Base-by-base conservation (phyloP, 2,113 vertebrate species). In the Ptychochromis oligacanthus region DNA sequence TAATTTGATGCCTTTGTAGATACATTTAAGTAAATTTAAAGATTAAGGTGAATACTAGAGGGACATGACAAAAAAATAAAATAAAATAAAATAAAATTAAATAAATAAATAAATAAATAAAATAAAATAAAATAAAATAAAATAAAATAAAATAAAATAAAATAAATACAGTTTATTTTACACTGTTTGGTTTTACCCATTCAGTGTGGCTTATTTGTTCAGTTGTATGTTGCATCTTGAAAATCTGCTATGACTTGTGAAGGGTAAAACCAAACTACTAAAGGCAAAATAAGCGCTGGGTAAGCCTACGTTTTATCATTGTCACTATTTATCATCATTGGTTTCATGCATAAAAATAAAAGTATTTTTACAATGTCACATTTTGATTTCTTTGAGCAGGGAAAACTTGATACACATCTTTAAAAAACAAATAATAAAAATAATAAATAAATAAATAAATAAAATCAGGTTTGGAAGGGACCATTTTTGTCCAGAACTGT, bases 21-120 rank as follows among this genome's bases (percentile, higher is more conserved):
- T 20, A 54, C 0, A 72, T 17, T n/a, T 52, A 0, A 49, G 5
- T 5, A 49, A 5, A 52, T 52, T 31, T 52, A 52, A n/a, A 72
- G 17, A 31, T 4, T 20, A 10, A n/a, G 24, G n/a, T n/a, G n/a
- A 72, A 43, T 8, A 31, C 2, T 1, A 13, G 6, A 67, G 34
- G 9, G 22, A 0, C 28, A 72, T 15, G 28, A 31, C 28, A 31
- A 52, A 72, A n/a, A n/a, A n/a, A n/a, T n/a, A n/a, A n/a, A n/a
- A n/a, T n/a, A n/a, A n/a, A n/a, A n/a, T n/a, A n/a, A n/a, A n/a
- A n/a, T n/a, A n/a, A n/a, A n/a, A n/a, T n/a, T n/a, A n/a, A n/a
- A n/a, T n/a, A n/a, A n/a, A n/a, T n/a, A n/a, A n/a, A n/a, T n/a
- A n/a, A n/a, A n/a, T n/a, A n/a, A n/a, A n/a, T n/a, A n/a, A n/a